Evolutionary conservation across 2,888 invertebrate genomes (phyloP), one percentile per base, ranked within the genome.

Genomic region (Rotaria socialis): DNA sequence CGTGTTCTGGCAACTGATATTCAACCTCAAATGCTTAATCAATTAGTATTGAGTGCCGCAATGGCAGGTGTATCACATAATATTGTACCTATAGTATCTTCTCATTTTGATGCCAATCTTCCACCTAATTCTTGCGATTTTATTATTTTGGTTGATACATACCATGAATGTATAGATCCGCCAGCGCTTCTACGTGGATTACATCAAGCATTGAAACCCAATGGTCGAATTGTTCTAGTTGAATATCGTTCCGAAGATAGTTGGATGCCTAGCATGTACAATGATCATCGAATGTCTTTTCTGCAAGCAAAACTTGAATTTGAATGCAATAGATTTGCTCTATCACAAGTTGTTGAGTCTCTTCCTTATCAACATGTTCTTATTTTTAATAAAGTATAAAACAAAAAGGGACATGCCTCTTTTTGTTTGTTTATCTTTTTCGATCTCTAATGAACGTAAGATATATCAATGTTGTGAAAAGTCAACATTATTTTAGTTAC

Each of bases 131-230:
- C 41, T 10, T 75, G 41, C 43, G 75, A 75, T 75, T 43, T 75
- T 43, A 75, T 75, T 43, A 4, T 75, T 19, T 43, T 75, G 75
- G 75, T 75, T 75, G 75, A 75, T 75, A 75, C 75, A 1, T 75
- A 75, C 43, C 75, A 75, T 75, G 75, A 75, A 75, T 75, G 75
- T 75, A 43, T 10, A 35, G 43, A 43, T 75, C 75, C 75, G 7
- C 75, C 75, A 43, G 75, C 75, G 22, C 11, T 43, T 24, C 11
- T 75, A 24, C 10, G 41, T 24, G 75, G 43, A 35, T 43, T 75
- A 43, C 75, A 19, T 8, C 16, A 43, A 75, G 75, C 75, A 75
- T 8, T 75, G 24, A 75, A 75, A 75, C 75, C 75, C 5, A 35
- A 75, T 75, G 75, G 75, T 43, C 75, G 75, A 75, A 19, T 75